A percentile compares a stretch with the other conserved stretches of the same genome.
phyloP scores from a whole-genome alignment of 2,113 vertebrate species.

The Callipepla californica region DNA sequence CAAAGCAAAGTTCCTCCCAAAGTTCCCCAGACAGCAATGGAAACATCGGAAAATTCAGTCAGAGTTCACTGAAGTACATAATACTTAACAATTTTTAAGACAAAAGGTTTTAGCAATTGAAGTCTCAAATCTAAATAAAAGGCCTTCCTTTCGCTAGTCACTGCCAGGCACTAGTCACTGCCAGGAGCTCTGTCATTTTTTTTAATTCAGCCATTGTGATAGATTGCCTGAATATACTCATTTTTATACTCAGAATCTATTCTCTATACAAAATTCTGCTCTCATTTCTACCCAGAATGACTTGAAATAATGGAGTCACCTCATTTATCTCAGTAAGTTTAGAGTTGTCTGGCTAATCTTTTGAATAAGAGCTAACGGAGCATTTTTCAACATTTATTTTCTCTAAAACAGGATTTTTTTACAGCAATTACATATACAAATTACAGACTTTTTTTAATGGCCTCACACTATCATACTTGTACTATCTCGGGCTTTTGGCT shows the following conservation, averaged over 20 bases:
- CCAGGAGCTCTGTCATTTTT: not conserved
- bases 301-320: not conserved
- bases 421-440: not conserved
- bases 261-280: not conserved
- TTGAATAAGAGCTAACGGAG: not conserved
- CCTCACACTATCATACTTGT: fast-evolving
- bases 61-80: not conserved
- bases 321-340: not conserved
- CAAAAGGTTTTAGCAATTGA: not conserved
- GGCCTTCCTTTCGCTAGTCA: not conserved
- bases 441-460: not conserved
- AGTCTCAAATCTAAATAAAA: not conserved
- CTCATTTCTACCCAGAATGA: not conserved
- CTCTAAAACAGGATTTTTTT: not conserved
- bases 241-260: constrained; percentile 4
- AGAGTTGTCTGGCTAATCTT: not conserved
- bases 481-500: not conserved
- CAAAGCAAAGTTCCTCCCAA: not conserved
- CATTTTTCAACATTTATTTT: not conserved
- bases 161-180: not conserved
- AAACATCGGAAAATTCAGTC: not conserved
- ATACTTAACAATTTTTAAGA: not conserved
- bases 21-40: not conserved
- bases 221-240: not conserved
- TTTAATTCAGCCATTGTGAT: not conserved